Conservation (phyloP, 2,113 vertebrate species). For the Scomber colias region DNA sequence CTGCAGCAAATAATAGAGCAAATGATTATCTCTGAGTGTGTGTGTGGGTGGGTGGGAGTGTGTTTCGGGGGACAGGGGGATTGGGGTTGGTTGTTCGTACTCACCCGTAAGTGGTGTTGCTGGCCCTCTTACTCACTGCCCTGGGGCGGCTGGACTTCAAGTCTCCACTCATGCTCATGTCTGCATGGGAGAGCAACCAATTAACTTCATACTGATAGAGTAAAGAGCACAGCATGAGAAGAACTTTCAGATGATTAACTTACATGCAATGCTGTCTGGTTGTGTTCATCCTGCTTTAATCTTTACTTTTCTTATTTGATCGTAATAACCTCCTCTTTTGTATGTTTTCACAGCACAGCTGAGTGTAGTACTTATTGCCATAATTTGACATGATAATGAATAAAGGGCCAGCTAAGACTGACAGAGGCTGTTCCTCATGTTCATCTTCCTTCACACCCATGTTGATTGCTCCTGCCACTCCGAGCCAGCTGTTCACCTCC, state of each 20-base stretch:
- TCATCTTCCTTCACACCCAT: conserved; percentile 32
- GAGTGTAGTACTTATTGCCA: neutral
- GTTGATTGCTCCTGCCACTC: conserved; percentile 42
- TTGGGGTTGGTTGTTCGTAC: conserved; percentile 37
- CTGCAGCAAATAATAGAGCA: conserved; percentile 62
- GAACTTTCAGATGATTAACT: neutral
- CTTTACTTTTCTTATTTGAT: conserved; percentile 14
- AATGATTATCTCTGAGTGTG: conserved; percentile 45
- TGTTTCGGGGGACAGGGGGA: too few species aligned
- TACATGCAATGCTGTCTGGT: neutral
- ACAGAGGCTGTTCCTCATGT: conserved; percentile 43
- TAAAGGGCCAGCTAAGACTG: conserved; percentile 24
- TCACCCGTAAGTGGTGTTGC: conserved; percentile 83
- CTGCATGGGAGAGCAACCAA: conserved; percentile 72
- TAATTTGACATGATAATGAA: conserved; percentile 45
- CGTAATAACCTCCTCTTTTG: neutral
- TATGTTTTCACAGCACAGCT: neutral
- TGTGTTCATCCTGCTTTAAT: conserved; percentile 1
- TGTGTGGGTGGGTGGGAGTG: neutral
- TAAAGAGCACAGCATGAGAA: conserved; percentile 16
- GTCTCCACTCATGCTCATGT: conserved; percentile 86
- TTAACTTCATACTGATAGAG: conserved; percentile 57
- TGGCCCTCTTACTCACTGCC: conserved; percentile 82
- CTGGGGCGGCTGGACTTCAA: conserved; percentile 84
- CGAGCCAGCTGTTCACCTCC: conserved; percentile 45